Conservation (phyloP, 2,113 vertebrate genomes). For the Myocastor coypus region DNA sequence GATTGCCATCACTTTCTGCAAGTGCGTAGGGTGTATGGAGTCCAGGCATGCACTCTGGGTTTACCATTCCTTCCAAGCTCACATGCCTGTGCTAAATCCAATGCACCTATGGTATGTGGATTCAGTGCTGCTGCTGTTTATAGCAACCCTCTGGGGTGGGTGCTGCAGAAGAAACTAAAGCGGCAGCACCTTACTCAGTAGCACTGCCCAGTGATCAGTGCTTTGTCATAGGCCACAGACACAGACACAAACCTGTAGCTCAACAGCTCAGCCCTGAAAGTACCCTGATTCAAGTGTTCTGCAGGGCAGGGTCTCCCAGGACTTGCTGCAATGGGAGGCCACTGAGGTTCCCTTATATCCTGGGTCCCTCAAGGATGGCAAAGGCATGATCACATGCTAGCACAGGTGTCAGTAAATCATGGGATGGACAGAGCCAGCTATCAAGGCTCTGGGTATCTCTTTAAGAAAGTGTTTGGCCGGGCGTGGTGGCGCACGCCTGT, state of each 20-base stretch:
- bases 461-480: not conserved
- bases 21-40: not conserved
- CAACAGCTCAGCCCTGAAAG: not conserved
- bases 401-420: not conserved
- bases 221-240: not conserved
- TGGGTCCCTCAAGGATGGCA: not conserved
- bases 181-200: not conserved
- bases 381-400: not conserved
- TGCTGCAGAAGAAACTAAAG: not conserved
- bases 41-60: not conserved
- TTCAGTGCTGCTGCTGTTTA: not conserved
- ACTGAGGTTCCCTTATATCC: not conserved
- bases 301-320: not conserved
- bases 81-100: not conserved
- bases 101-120: not conserved
- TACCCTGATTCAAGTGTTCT: not conserved
- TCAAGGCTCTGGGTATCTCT: not conserved
- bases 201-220: not conserved
- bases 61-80: not conserved
- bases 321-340: not conserved
- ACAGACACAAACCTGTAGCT: not conserved
- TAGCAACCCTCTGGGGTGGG: not conserved
- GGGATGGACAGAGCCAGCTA: not conserved
- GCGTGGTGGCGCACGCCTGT: too few species aligned
- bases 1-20: not conserved